Evolutionary conservation across 2,113 vertebrate species (phyloP).

Genomic region (Nothocercus nigrocapillus): DNA sequence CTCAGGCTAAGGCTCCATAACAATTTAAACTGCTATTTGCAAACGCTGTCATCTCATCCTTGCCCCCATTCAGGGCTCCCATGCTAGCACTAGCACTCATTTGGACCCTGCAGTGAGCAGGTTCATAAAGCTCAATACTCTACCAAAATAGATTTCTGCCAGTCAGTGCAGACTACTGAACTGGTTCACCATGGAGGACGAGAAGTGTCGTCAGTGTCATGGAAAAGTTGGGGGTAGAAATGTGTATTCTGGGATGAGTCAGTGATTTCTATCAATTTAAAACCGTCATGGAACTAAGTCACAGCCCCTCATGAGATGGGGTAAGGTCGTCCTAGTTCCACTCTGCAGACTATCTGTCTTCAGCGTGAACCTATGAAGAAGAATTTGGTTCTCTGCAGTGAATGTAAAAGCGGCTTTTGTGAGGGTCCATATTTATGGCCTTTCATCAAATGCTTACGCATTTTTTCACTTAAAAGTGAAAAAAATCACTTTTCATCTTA

Average conservation of each 20-base stretch:
- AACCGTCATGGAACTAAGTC: background rate
- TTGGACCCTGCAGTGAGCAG: background rate
- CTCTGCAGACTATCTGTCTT: background rate
- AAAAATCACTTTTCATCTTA: background rate
- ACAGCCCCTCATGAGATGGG: background rate
- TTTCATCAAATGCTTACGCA: background rate
- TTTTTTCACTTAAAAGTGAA: background rate
- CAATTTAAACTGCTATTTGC: background rate
- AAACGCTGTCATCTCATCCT: background rate
- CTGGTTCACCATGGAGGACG: background rate
- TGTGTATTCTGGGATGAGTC: background rate
- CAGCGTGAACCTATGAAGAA: background rate
- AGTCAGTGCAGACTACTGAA: background rate
- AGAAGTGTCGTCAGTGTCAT: background rate
- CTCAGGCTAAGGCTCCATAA: background rate
- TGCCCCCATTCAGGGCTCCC: background rate
- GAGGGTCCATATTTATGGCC: background rate
- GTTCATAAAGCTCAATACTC: rapidly evolving
- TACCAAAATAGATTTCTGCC: background rate
- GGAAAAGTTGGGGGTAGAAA: background rate
- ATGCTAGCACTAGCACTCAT: rapidly evolving
- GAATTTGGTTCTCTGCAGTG: background rate
- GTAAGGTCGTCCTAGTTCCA: background rate
- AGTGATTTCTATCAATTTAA: background rate
- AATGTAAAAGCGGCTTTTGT: background rate